Conservation (phyloP, 37 sponge, comb jelly and placozoan species). For the Beroe forskalii region DNA sequence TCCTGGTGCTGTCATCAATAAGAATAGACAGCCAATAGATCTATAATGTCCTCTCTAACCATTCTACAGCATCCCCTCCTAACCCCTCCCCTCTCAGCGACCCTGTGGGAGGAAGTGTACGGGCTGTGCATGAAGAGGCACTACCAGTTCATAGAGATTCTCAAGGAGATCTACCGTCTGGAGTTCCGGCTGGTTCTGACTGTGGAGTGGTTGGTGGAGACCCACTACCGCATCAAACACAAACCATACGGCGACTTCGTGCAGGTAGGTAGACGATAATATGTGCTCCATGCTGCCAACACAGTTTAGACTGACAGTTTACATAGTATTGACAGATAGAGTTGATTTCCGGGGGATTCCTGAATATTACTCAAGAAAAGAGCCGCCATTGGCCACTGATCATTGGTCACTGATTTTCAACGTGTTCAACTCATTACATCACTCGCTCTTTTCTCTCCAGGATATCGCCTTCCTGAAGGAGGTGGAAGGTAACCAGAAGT, state of each 20-base stretch:
- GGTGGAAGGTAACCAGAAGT: constrained; percentile 54
- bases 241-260: constrained; percentile 58
- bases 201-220: constrained; percentile 65
- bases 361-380: too few relatives aligned
- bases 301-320: too few relatives aligned
- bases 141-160: constrained; percentile 62
- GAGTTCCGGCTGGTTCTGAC: constrained; percentile 52
- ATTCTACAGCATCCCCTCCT: too few relatives aligned
- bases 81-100: constrained; percentile 6
- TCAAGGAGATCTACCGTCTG: constrained; percentile 60
- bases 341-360: too few relatives aligned
- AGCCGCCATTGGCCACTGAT: too few relatives aligned
- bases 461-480: constrained; percentile 62
- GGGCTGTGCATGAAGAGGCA: constrained; percentile 60
- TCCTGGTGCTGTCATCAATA: too few relatives aligned
- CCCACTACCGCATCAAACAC: constrained; percentile 64
- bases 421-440: too few relatives aligned
- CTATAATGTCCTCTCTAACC: too few relatives aligned
- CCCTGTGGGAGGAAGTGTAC: constrained; percentile 54
- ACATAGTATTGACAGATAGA: too few relatives aligned
- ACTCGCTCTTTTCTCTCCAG: neutral
- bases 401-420: too few relatives aligned
- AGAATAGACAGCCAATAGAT: too few relatives aligned
- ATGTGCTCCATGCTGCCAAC: too few relatives aligned
- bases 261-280: constrained; percentile 23